These are phyloP conservation scores for Echinops telfairi DNA, from an alignment of 2,113 vertebrate genomes.

Conservation along the genomic window DNA sequence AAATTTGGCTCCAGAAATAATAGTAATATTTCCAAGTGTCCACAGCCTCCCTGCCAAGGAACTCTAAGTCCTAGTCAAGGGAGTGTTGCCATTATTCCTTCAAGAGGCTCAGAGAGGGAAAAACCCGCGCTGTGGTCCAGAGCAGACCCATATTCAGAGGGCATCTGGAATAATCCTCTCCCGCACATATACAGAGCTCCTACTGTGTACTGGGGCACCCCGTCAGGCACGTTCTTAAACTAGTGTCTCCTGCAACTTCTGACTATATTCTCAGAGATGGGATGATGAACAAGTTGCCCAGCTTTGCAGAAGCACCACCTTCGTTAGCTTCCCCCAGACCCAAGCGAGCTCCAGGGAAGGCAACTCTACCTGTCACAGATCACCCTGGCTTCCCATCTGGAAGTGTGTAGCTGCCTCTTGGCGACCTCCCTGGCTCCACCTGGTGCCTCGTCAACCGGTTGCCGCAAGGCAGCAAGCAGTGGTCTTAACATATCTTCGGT, in stretches of 20 bases:
- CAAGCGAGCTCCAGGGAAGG: neutral
- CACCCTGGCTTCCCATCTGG: neutral
- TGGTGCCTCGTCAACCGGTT: neutral
- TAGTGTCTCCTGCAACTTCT: neutral
- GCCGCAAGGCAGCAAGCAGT: neutral
- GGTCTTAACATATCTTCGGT: neutral
- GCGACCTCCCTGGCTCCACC: no score
- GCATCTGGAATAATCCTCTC: neutral
- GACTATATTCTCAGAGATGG: neutral
- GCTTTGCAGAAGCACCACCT: neutral
- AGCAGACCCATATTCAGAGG: conserved; percentile 54
- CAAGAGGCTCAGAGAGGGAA: conserved; percentile 69
- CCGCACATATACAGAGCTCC: neutral
- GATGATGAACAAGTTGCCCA: neutral
- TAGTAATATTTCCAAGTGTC: conserved; percentile 83
- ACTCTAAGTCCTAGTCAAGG: conserved; percentile 75
- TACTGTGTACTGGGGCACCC: neutral
- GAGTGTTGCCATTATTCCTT: conserved; percentile 59
- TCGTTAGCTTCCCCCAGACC: neutral
- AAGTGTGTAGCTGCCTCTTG: neutral
- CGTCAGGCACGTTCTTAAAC: neutral
- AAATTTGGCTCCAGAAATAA: conserved; percentile 84
- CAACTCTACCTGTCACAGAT: neutral
- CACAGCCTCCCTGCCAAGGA: conserved; percentile 77
- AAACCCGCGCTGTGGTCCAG: conserved; percentile 50